phyloP scores from a whole-genome alignment of 2,888 invertebrate species.

The Lathronympha strigana region DNA sequence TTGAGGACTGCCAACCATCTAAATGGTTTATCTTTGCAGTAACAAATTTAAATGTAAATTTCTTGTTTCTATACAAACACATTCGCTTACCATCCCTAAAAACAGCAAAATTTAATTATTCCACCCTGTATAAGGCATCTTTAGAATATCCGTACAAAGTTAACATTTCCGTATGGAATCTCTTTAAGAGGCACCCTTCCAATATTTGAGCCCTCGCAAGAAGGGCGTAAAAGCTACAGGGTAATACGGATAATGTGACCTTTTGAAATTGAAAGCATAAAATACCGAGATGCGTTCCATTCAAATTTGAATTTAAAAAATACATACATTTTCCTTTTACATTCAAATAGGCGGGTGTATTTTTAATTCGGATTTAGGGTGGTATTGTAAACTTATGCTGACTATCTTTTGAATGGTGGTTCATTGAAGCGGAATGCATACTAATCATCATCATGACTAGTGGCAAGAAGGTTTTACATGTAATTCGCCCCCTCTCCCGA shows the following conservation, averaged over 20 bases:
- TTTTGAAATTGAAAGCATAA: slow-evolving; percentile 44
- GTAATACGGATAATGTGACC: slow-evolving; percentile 14
- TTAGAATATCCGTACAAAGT: slow-evolving; percentile 19
- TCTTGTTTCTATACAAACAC: not conserved
- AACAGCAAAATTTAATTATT: slow-evolving; percentile 10
- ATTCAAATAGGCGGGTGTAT: slow-evolving; percentile 28
- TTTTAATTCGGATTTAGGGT: slow-evolving; percentile 26
- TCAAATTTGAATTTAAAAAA: slow-evolving; percentile 38
- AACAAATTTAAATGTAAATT: not conserved
- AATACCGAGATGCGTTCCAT: slow-evolving; percentile 31
- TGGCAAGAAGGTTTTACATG: too few species aligned
- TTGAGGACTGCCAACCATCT: too few species aligned
- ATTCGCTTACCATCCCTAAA: not conserved
- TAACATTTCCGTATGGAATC: slow-evolving; percentile 35
- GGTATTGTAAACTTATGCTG: slow-evolving; percentile 8
- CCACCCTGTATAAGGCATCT: slow-evolving; percentile 26
- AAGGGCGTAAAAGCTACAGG: not conserved
- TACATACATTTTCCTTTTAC: slow-evolving; percentile 33
- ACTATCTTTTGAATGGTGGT: not conserved
- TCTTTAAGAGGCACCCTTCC: slow-evolving; percentile 37
- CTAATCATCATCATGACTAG: not conserved
- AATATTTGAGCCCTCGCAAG: not conserved
- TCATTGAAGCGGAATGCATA: not conserved
- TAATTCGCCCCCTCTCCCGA: too few species aligned
- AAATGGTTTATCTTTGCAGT: too few species aligned